Conservation (phyloP, 1,140 invertebrate species). For the Chironomus tepperi region DNA sequence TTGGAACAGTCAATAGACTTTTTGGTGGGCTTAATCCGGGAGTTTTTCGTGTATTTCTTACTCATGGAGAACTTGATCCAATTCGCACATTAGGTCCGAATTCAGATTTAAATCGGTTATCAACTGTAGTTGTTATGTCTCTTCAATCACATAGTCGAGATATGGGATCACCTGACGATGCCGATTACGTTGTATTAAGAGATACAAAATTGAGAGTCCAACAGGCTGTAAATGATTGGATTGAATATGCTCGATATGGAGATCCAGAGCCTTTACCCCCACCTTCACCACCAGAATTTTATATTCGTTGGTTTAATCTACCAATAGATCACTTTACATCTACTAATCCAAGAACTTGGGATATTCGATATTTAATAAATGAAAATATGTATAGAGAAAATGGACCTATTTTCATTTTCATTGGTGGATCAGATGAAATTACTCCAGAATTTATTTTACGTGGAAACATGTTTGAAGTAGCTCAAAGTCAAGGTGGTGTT, state of each 20-base stretch:
- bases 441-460: conserved; percentile 22
- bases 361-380: conserved; percentile 43
- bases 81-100: neutral
- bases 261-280: neutral
- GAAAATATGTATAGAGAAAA: conserved; percentile 31
- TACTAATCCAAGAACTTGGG: conserved; percentile 49
- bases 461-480: conserved; percentile 39
- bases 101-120: neutral
- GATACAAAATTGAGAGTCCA: neutral
- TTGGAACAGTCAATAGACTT: neutral
- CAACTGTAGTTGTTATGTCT: neutral
- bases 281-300: neutral
- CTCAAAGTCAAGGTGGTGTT: conserved; percentile 43
- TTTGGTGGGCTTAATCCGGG: neutral
- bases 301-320: conserved; percentile 47
- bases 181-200: neutral
- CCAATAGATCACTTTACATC: conserved; percentile 58
- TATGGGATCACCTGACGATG: neutral
- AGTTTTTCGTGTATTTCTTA: neutral
- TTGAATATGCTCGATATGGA: neutral
- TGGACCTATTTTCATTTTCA: conserved; percentile 58
- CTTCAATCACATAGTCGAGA: neutral
- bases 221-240: neutral
- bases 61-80: conserved; percentile 9
- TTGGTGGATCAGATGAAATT: conserved; percentile 59